Percentiles rank a stretch among this genome's conserved stretches.
Evolutionary conservation across 2,113 vertebrate species (phyloP).

Genomic region (Acrocephalus kingi): DNA sequence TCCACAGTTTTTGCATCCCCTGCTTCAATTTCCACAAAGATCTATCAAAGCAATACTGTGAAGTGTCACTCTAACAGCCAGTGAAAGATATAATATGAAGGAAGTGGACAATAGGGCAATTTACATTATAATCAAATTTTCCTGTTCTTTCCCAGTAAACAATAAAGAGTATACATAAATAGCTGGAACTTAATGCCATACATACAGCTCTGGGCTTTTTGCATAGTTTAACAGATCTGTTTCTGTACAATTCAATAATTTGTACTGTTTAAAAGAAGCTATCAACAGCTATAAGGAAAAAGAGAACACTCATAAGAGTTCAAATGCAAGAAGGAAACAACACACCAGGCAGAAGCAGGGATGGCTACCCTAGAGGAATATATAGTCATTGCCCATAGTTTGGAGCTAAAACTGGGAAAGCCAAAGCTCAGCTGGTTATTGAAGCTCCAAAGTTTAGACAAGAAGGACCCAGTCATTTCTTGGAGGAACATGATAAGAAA

Average conservation of each 20-base stretch:
- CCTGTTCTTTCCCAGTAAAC: not conserved
- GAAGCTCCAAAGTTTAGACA: not conserved
- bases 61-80: not conserved
- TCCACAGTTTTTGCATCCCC: not conserved
- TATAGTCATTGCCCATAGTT: not conserved
- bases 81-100: not conserved
- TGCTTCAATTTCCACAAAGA: not conserved
- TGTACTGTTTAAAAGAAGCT: not conserved
- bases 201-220: not conserved
- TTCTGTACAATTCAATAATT: not conserved
- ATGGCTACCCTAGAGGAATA: not conserved
- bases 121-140: accelerated
- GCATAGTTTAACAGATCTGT: not conserved
- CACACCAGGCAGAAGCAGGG: not conserved
- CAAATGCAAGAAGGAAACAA: not conserved
- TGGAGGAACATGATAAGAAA: not conserved
- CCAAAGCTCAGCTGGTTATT: not conserved
- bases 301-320: not conserved
- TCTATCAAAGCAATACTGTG: not conserved
- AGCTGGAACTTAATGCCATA: not conserved
- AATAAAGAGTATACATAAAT: not conserved
- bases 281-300: not conserved
- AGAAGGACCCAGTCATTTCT: not conserved
- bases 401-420: not conserved
- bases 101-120: not conserved